phyloP scores from a whole-genome alignment of 2,113 vertebrate genomes.

The Australoheros scitulus region DNA sequence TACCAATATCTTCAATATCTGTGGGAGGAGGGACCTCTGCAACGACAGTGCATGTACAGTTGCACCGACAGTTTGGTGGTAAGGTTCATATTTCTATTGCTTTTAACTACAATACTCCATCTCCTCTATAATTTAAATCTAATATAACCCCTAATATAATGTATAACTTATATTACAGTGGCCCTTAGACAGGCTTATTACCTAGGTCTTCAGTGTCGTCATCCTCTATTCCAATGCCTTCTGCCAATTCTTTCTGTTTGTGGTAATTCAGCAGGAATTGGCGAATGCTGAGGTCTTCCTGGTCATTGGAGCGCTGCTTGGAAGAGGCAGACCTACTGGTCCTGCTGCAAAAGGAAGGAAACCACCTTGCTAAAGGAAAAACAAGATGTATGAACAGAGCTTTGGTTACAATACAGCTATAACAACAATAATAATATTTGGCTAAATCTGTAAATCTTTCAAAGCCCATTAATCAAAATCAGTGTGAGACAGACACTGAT shows the following conservation, averaged over 20 bases:
- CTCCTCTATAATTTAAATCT: neutral
- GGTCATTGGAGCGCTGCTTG: neutral
- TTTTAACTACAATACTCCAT: neutral
- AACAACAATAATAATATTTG: neutral
- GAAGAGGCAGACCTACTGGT: neutral
- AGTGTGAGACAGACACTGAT: neutral
- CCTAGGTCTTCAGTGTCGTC: conserved; percentile 64
- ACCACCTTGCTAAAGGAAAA: conserved; percentile 81
- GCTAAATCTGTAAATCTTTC: too few relatives aligned
- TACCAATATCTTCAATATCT: conserved; percentile 29
- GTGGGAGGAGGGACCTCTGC: conserved; percentile 51
- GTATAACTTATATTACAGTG: neutral
- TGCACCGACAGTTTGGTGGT: neutral
- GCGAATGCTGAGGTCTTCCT: conserved; percentile 68
- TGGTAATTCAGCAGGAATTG: conserved; percentile 85
- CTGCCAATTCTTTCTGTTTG: conserved; percentile 85
- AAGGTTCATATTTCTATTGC: neutral
- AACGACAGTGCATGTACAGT: neutral
- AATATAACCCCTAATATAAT: neutral
- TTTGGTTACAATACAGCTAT: neutral
- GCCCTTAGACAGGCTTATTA: conserved; percentile 1
- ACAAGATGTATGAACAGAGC: neutral
- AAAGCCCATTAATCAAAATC: neutral
- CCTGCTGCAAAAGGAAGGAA: conserved; percentile 49
- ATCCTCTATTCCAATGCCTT: conserved; percentile 79